A percentile compares a stretch with the other conserved stretches of the same genome.
phyloP scores from a whole-genome alignment of 2,113 vertebrate species.

The Paramormyrops kingsleyae region DNA sequence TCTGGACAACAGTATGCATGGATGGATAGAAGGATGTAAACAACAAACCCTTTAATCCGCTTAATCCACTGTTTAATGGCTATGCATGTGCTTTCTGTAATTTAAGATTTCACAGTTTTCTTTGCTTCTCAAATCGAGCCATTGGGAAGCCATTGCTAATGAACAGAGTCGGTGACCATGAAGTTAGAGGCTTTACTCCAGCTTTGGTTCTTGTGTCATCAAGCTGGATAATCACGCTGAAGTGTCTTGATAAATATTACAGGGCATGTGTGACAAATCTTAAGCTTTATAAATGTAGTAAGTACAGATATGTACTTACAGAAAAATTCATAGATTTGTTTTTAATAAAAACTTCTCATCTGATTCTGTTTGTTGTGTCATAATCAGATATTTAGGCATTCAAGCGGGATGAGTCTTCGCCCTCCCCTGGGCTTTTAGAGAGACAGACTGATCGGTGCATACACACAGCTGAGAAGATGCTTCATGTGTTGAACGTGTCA shows the following conservation, averaged over 20 bases:
- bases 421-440: neutral
- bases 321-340: neutral
- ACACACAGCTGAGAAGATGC: neutral
- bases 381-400: neutral
- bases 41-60: neutral
- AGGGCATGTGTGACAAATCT: neutral
- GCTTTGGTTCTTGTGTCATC: neutral
- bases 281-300: neutral
- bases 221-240: neutral
- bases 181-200: neutral
- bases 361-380: neutral
- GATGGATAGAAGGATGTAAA: neutral
- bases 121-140: neutral
- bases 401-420: neutral
- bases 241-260: neutral
- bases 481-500: neutral
- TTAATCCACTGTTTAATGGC: neutral
- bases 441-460: neutral
- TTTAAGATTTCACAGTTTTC: neutral
- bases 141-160: neutral
- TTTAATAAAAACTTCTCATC: neutral
- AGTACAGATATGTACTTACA: neutral
- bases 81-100: neutral
- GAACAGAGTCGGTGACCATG: neutral
- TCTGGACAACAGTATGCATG: neutral